These are phyloP conservation scores for Melanotaenia maccullochi DNA, from an alignment of 2,797 vertebrate genomes.

Conservation along the genomic window DNA sequence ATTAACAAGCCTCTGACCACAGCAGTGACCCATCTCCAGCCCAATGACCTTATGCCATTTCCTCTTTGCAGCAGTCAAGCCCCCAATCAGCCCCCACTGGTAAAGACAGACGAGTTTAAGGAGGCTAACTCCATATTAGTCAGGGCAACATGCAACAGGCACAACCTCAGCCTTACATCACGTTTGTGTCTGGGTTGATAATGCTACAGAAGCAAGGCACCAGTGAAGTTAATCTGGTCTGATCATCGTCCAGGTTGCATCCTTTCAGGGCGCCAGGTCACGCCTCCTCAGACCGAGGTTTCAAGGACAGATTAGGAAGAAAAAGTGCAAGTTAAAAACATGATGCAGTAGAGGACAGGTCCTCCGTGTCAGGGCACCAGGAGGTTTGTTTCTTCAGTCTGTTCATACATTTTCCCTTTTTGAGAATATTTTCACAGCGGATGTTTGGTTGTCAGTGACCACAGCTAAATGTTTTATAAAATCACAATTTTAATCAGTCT, in stretches of 20 bases:
- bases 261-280: conserved; percentile 32
- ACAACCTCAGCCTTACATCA: conserved; percentile 76
- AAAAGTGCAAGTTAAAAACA: conserved; percentile 61
- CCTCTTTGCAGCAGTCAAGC: conserved; percentile 31
- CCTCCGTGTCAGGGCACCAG: not conserved
- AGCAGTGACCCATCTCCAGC: conserved; percentile 33
- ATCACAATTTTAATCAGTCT: too few species aligned
- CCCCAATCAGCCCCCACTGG: conserved; percentile 11
- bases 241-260: conserved; percentile 32
- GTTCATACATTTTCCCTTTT: not conserved
- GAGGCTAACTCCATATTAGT: conserved; percentile 87
- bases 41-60: conserved; percentile 56
- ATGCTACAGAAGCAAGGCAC: conserved; percentile 14
- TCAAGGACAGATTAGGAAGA: conserved; percentile 69
- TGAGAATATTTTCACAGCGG: not conserved
- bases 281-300: conserved; percentile 42
- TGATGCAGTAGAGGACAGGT: not conserved
- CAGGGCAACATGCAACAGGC: conserved; percentile 38
- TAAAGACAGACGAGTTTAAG: conserved; percentile 73
- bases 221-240: conserved; percentile 47
- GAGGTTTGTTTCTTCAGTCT: too few species aligned
- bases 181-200: conserved; percentile 73
- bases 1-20: conserved; percentile 51
- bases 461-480: too few species aligned
- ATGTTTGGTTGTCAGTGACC: too few species aligned